Evolutionary conservation across 2,797 vertebrate species (phyloP), one percentile per base, ranked within the genome.

Genomic region (Enteromius radiatus): DNA sequence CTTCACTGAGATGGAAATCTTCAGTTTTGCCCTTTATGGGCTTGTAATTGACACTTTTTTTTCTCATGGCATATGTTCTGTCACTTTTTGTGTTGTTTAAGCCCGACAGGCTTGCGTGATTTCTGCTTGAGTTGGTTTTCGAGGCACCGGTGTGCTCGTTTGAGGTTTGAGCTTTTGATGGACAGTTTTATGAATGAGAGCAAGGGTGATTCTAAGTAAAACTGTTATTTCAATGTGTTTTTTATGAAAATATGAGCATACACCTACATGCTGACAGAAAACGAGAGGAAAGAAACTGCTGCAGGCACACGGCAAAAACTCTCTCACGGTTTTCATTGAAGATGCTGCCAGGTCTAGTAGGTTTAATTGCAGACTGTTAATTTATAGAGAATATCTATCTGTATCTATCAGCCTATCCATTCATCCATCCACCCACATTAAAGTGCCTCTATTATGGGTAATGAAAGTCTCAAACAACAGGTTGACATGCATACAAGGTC

Each of bases 171-270:
- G 21, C 21, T 83, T 12, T 43, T 76, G 85, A 80, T 64, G 38
- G 85, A 80, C 74, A 83, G 33, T 10, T 73, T 86, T 80, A 38
- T 80, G 63, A 82, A 36, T 73, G 47, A 73, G 59, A 70, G 73
- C 21, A 7, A 75, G 31, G 49, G 41, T 54, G 49, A 76, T 63
- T 49, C 59, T 54, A 31, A 74, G 52, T 41, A 61, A 36, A 59
- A 65, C 28, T 74, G 75, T 71, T 74, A 64, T 81, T 71, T 74
- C 61, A 61, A 9, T 15, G 19, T 69, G 7, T 74, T 31, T 82
- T 77, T 52, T 21, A 19, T 23, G 21, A 59, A 70, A 70, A 63
- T 17, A 43, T 1, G 14, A 28, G 36, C 73, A 54, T 38, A 63
- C 28, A 64, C 45, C 59, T 28, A 63, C 47, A 82, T 7, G 15